Evolutionary conservation across 2,113 vertebrate species (phyloP).

Genomic region (Platanista minor): DNA sequence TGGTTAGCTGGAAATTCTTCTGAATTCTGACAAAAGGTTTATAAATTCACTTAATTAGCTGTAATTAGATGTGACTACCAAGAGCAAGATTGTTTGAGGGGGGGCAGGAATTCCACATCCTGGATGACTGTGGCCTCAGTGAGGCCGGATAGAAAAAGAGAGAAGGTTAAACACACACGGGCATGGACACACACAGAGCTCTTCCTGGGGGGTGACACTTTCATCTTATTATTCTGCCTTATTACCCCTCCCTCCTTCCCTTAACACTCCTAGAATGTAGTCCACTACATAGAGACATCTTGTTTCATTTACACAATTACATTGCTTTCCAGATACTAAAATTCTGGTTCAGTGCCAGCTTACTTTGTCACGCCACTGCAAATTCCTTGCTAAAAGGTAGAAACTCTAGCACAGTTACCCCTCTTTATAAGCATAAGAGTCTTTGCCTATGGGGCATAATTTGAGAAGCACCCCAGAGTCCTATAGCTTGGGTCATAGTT

Average conservation of each 20-base stretch:
- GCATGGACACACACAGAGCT: neutral
- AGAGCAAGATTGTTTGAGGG: neutral
- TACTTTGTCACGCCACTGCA: neutral
- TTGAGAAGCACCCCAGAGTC: neutral
- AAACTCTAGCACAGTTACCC: neutral
- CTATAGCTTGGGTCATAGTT: neutral
- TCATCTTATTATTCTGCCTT: neutral
- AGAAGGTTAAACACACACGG: neutral
- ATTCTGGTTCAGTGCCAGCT: neutral
- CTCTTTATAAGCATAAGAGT: neutral
- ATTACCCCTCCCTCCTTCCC: neutral
- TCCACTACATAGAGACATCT: neutral
- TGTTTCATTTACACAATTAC: neutral
- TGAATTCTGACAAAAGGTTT: neutral
- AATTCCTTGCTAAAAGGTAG: constrained; percentile 18
- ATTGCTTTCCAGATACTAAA: neutral
- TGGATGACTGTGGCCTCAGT: neutral
- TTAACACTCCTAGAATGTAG: neutral
- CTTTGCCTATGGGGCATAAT: neutral
- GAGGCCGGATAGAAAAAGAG: neutral
- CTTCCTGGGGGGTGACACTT: neutral
- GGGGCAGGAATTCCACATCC: neutral
- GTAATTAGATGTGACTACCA: neutral
- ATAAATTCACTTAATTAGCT: neutral
- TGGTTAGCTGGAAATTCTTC: neutral